A percentile compares a stretch with the other conserved stretches of the same genome.
Conservation (phyloP, 2,113 vertebrate genomes). For the Pyrgilauda ruficollis region DNA sequence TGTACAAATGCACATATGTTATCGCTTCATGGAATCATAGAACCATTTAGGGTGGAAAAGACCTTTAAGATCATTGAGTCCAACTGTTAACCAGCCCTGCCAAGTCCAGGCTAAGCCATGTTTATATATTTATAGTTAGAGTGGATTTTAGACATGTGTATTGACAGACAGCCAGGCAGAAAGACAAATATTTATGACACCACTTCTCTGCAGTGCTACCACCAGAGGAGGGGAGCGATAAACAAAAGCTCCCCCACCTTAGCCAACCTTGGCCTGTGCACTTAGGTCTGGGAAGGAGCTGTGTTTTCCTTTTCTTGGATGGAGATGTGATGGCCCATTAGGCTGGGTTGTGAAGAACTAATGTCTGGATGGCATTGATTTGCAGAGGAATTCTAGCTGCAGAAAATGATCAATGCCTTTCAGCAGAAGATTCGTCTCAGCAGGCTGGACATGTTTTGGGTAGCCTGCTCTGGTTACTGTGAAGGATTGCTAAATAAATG, state of each 20-base stretch:
- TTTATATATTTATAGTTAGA: neutral
- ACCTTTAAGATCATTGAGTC: neutral
- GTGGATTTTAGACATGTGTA: neutral
- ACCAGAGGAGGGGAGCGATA: neutral
- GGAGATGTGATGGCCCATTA: neutral
- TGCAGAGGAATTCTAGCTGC: constrained; percentile 31
- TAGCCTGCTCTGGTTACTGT: neutral
- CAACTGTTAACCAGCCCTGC: neutral
- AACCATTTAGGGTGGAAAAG: neutral
- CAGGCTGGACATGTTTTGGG: neutral
- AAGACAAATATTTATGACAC: constrained; percentile 44
- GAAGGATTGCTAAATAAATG: neutral
- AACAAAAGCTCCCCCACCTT: constrained; percentile 26
- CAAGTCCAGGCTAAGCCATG: neutral
- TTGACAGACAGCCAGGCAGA: constrained; percentile 21
- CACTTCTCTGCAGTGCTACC: neutral
- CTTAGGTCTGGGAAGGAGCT: neutral
- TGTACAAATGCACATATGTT: neutral
- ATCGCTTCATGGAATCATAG: neutral
- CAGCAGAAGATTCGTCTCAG: neutral
- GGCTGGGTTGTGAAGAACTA: neutral
- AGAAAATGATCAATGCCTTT: neutral
- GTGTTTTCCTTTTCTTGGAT: constrained; percentile 4
- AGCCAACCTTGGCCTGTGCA: neutral
- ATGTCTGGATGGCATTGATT: neutral